Evolutionary conservation across 1,140 invertebrate genomes (phyloP), one percentile per base, ranked within the genome.

Genomic region (Pogonomyrmex californicus): DNA sequence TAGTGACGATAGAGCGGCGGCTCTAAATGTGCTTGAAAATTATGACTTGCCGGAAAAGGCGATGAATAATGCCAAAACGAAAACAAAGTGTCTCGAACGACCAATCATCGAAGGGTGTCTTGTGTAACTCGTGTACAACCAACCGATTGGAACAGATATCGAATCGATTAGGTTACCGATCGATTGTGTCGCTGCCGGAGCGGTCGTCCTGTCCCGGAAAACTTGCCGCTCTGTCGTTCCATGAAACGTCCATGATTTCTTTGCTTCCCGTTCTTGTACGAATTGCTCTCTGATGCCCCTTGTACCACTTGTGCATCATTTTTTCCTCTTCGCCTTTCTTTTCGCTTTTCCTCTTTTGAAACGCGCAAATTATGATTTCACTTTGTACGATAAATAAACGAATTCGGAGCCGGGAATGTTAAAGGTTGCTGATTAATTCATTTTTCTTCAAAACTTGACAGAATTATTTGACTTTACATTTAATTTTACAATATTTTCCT

Each of bases 111-210:
- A 58, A n/a, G 60, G 17, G 54, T 86, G 54, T 86, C 76, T 68
- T 66, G 88, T 79, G 65, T 86, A 83, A 90, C 71, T 82, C 76
- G 86, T 73, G 75, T 78, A 81, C 76, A 58, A 56, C 66, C 76
- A 86, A 54, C 49, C 77, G 85, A 86, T 88, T 85, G 78, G 78
- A 88, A 90, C 83, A 73, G 89, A 83, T 81, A 91, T 91, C 75
- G 89, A 91, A 90, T 91, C 90, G 90, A 90, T 90, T 87, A 88
- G 89, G 65, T 65, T 23, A 60, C 51, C 87, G 78, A 88, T 88
- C 89, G 87, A 88, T 87, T 73, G 76, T 60, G 36, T 51, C 49
- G 79, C 66, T 47, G 77, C 58, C 87, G 36, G 58, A 58, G 60
- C 78, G 63, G 47, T 75, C 60, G 33, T 41, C 79, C 38, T 51